A percentile compares a stretch with the other conserved stretches of the same genome.
phyloP scores from a whole-genome alignment of 1,140 invertebrate species.

The Medauroidea extradentata region DNA sequence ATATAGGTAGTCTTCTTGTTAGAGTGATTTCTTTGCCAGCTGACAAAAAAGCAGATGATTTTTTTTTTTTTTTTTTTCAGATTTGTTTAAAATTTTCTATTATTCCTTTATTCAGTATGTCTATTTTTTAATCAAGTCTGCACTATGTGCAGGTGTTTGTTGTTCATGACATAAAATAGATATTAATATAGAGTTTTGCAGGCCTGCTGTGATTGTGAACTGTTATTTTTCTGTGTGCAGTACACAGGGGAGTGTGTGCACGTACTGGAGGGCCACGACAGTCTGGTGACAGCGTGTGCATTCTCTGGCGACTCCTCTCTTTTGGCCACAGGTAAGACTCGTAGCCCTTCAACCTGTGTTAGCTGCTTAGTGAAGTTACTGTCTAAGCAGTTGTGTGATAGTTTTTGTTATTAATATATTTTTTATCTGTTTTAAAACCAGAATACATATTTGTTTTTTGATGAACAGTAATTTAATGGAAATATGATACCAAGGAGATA shows the following conservation, averaged over 20 bases:
- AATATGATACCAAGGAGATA: no score
- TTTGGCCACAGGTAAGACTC: conserved; percentile 48
- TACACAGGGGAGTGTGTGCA: conserved; percentile 51
- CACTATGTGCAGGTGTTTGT: neutral
- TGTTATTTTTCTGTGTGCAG: conserved; percentile 34
- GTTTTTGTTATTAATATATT: no score
- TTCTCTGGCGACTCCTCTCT: conserved; percentile 48
- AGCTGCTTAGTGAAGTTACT: no score
- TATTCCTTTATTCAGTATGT: neutral
- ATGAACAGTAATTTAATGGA: no score
- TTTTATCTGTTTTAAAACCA: no score
- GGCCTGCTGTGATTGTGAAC: neutral
- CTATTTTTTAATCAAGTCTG: neutral
- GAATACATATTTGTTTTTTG: no score
- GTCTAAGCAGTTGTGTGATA: no score
- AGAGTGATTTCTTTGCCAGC: no score
- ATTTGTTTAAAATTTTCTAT: neutral
- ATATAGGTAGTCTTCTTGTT: no score
- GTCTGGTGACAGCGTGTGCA: conserved; percentile 52
- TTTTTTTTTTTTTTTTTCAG: no score
- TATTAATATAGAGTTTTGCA: neutral
- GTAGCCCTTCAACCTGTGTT: no score
- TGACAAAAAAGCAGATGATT: no score
- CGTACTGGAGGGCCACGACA: conserved; percentile 52
- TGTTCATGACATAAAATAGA: neutral